Evolutionary conservation across 2,888 invertebrate genomes (phyloP), one percentile per base, ranked within the genome.

Genomic region (Drepanosiphum platanoidis): DNA sequence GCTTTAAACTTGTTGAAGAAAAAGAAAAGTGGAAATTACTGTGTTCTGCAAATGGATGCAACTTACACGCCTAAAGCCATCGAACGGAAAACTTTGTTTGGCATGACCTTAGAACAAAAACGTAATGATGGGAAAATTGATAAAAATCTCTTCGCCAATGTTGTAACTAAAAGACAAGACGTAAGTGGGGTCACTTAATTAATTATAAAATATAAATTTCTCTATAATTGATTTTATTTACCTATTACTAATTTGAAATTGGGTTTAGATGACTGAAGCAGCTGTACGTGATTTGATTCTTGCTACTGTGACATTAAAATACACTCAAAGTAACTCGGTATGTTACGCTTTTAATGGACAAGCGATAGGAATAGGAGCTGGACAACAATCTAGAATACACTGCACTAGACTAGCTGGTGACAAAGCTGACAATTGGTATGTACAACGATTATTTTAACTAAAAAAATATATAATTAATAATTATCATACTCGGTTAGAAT

Each of bases 241-340:
- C n/a, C n/a, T n/a, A 42, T 66, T 30, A 27, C 52, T 27, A 27
- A 36, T 77, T n/a, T n/a, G 3, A 78, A 79, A 46, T 83, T 70
- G 78, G 61, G 4, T 86, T 87, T 90, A 92, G 92, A 88, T 98
- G 30, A 92, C 96, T 0, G 92, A 94, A 30, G 91, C 90, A 18
- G 97, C 96, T 0, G 89, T 97, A 5, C 92, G 97, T 83, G 99
- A 99, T 90, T 91, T 99, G 36, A 95, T 97, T 71, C 96, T 99
- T 1, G 98, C 99, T 0, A 97, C 97, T 0, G 96, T 99, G 86
- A 96, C 98, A 0, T 91, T 99, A 32, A 99, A 99, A 90, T 99
- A 97, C 89, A 98, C 99, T 0, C 99, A 99, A 90, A 98, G 98
- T 88, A 99, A 99, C 90, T 98, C 98, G 0, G 99, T 99, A 0